A percentile compares a stretch with the other conserved stretches of the same genome.
phyloP scores from a whole-genome alignment of 1,140 invertebrate species.

The Arion vulgaris region DNA sequence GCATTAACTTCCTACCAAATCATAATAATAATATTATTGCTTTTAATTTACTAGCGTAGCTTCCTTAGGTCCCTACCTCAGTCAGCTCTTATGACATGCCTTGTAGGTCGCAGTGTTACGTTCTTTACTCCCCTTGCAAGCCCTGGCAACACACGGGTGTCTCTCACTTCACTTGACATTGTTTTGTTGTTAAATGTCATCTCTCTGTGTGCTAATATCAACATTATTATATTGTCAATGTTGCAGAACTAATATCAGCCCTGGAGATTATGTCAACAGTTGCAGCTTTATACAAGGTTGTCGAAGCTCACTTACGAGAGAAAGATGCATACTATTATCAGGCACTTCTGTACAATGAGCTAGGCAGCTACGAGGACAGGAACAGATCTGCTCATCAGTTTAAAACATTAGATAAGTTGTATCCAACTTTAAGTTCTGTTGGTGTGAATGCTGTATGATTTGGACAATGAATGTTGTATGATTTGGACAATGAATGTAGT shows the following conservation, averaged over 20 bases:
- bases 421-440: constrained; percentile 56
- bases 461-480: background rate
- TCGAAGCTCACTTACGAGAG: constrained; percentile 82
- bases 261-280: constrained; percentile 79
- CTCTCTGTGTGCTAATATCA: too few relatives aligned
- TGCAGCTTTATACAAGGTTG: constrained; percentile 80
- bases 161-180: too few relatives aligned
- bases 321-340: constrained; percentile 77
- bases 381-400: constrained; percentile 70
- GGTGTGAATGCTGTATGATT: constrained; percentile 54
- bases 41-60: too few relatives aligned
- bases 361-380: constrained; percentile 60
- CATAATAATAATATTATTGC: background rate
- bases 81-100: too few relatives aligned
- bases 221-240: too few relatives aligned
- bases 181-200: too few relatives aligned
- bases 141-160: too few relatives aligned
- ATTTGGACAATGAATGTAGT: background rate
- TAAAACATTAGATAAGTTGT: constrained; percentile 64
- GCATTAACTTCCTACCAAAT: background rate
- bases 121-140: too few relatives aligned
- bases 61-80: too few relatives aligned
- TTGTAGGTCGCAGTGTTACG: too few relatives aligned
- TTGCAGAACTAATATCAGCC: constrained; percentile 74
- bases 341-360: constrained; percentile 64